phyloP scores from a whole-genome alignment of 2,113 vertebrate genomes.

The Oncorhynchus clarkii region DNA sequence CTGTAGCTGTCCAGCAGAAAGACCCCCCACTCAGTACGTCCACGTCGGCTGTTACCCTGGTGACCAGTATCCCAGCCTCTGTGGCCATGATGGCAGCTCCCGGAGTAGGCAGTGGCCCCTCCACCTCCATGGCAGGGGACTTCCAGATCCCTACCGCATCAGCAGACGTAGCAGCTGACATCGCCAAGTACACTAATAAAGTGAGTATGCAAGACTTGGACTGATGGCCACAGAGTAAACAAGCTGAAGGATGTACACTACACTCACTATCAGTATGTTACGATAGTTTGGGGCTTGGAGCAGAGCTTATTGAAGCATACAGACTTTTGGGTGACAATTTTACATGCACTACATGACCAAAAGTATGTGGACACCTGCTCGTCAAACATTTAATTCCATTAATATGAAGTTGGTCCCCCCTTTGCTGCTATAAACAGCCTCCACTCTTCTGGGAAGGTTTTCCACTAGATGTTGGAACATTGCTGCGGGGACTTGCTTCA shows the following conservation, averaged over 20 bases:
- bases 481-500: too few species aligned
- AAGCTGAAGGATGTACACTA: background rate
- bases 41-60: slow-evolving; percentile 88
- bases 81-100: slow-evolving; percentile 81
- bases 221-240: background rate
- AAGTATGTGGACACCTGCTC: too few species aligned
- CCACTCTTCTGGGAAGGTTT: too few species aligned
- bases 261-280: too few species aligned
- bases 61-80: slow-evolving; percentile 83
- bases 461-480: too few species aligned
- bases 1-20: slow-evolving; percentile 91
- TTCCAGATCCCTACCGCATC: slow-evolving; percentile 91
- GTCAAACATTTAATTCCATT: too few species aligned
- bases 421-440: too few species aligned
- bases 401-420: too few species aligned
- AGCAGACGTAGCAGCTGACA: slow-evolving; percentile 94
- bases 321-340: background rate
- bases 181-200: slow-evolving; percentile 97
- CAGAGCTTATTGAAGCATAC: background rate
- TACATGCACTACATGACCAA: too few species aligned
- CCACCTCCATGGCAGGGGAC: slow-evolving; percentile 73
- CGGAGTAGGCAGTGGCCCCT: slow-evolving; percentile 62
- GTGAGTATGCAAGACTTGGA: slow-evolving; percentile 66
- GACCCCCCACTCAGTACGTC: slow-evolving; percentile 86
- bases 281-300: background rate